A percentile compares a stretch with the other conserved stretches of the same genome.
Evolutionary conservation across 1,140 invertebrate species (phyloP).

Genomic region (Pachyrhynchus sulphureomaculatus): DNA sequence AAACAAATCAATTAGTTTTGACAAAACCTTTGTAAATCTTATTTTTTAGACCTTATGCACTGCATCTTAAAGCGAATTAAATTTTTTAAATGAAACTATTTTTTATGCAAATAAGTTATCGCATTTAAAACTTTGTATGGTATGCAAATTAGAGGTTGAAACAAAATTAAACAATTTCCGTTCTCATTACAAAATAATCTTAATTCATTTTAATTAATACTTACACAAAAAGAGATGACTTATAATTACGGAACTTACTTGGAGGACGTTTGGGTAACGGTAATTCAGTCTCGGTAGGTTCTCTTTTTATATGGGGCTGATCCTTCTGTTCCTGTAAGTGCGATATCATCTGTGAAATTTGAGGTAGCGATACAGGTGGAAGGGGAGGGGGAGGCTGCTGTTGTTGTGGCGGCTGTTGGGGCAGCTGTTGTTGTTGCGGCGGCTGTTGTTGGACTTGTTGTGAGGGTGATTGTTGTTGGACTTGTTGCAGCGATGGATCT

Average conservation of each 20-base stretch:
- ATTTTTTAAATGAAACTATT: neutral
- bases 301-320: conserved; percentile 49
- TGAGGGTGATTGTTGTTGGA: conserved; percentile 47
- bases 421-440: conserved; percentile 50
- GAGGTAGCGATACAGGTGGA: conserved; percentile 40
- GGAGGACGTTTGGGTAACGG: conserved; percentile 69
- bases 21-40: too few species aligned
- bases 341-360: conserved; percentile 43
- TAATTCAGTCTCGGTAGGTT: conserved; percentile 56
- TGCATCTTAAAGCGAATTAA: neutral
- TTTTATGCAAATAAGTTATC: conserved; percentile 9
- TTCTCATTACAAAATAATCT: conserved; percentile 16
- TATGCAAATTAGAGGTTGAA: conserved; percentile 25
- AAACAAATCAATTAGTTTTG: too few species aligned
- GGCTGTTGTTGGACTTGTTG: conserved; percentile 51
- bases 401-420: conserved; percentile 47
- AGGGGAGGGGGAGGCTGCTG: conserved; percentile 44
- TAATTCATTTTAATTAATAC: conserved; percentile 15
- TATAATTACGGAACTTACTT: conserved; percentile 58
- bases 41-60: too few species aligned
- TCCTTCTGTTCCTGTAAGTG: conserved; percentile 41
- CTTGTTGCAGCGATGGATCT: conserved; percentile 50
- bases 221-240: conserved; percentile 1
- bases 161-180: conserved; percentile 23
- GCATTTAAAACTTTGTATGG: conserved; percentile 16